A percentile compares a stretch with the other conserved stretches of the same genome.
Conservation (phyloP, 2,113 vertebrate species). For the Gila orcuttii region DNA sequence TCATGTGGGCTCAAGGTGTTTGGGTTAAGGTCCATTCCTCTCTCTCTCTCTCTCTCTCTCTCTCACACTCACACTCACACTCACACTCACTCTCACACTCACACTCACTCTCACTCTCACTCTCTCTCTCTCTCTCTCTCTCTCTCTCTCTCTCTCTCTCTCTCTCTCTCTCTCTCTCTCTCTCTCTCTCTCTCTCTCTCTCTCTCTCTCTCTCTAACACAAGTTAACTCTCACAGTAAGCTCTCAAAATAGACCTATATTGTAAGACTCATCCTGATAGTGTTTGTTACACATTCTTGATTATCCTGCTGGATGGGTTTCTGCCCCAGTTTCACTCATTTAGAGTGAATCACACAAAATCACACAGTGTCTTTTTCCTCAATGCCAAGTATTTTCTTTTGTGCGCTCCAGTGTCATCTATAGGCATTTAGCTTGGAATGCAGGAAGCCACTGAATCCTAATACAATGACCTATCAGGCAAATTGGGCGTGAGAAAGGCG, state of each 20-base stretch:
- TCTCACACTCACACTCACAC: too few relatives aligned
- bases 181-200: too few relatives aligned
- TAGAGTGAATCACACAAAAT: background rate
- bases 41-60: constrained; percentile 10
- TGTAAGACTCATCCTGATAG: background rate
- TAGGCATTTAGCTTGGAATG: background rate
- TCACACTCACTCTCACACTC: constrained; percentile 15
- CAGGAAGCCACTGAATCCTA: background rate
- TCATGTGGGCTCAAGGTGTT: background rate
- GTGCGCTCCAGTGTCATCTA: background rate
- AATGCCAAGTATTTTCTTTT: background rate
- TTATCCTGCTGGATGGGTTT: constrained; percentile 1
- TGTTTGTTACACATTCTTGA: constrained; percentile 2
- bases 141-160: constrained; percentile 15
- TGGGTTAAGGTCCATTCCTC: constrained; percentile 22
- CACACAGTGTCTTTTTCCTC: constrained; percentile 24
- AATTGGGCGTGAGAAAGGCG: background rate
- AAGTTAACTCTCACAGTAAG: background rate
- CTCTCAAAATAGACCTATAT: background rate
- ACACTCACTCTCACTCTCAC: background rate
- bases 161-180: constrained; percentile 6
- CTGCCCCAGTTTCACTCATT: constrained; percentile 27
- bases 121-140: constrained; percentile 8
- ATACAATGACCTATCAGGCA: constrained; percentile 10
- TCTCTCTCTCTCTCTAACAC: constrained; percentile 7